Evolutionary conservation across 2,113 vertebrate species (phyloP).

Genomic region (Opisthocomus hoazin): DNA sequence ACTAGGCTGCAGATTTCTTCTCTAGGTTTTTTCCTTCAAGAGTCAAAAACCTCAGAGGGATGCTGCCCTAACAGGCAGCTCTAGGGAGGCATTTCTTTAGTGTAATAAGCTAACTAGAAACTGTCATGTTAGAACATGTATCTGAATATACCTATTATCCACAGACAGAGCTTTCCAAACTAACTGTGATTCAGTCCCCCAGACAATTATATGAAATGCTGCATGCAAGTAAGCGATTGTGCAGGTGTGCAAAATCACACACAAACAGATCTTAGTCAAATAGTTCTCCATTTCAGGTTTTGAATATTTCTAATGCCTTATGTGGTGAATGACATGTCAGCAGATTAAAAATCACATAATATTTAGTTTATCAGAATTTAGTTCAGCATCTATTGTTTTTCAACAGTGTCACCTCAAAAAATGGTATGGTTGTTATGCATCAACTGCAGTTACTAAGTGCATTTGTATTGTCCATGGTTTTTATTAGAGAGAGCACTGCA

Average conservation of each 20-base stretch:
- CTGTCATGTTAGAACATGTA: slow-evolving; percentile 28
- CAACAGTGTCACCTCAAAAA: not conserved
- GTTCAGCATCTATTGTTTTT: not conserved
- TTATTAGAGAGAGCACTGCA: not conserved
- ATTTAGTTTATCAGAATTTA: not conserved
- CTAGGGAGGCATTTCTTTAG: not conserved
- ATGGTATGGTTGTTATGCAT: not conserved
- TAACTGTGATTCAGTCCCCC: not conserved
- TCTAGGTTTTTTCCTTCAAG: slow-evolving; percentile 8
- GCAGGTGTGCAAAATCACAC: not conserved
- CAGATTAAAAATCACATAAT: not conserved
- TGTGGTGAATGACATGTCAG: not conserved
- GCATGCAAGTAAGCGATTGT: not conserved
- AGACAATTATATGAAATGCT: not conserved
- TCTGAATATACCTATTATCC: not conserved
- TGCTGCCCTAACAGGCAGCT: not conserved
- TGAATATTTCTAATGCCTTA: not conserved
- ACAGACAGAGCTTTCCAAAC: not conserved
- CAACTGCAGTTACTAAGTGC: not conserved
- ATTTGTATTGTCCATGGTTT: not conserved
- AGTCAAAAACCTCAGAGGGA: slow-evolving; percentile 26
- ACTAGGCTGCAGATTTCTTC: slow-evolving; percentile 48
- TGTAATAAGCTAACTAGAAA: slow-evolving; percentile 2
- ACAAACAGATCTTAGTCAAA: not conserved
- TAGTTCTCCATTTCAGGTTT: not conserved